Base-by-base conservation (phyloP, 1,140 invertebrate genomes). In the Formica exsecta region DNA sequence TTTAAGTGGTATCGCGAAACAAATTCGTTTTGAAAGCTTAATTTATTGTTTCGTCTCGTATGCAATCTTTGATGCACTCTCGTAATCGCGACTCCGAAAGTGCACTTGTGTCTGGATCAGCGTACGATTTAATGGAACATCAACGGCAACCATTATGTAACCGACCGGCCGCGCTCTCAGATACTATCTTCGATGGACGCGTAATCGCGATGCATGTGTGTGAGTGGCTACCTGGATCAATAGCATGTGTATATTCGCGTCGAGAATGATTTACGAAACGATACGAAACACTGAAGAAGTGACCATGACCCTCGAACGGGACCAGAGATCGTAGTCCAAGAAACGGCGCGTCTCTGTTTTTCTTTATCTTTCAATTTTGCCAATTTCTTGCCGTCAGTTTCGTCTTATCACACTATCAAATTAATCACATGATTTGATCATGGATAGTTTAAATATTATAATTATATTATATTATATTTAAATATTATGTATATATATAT, bases 171-270 rank as follows among this genome's bases (percentile, higher is more conserved):
- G 36, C n/a, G 51, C 59, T 19, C 48, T 51, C 48, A 51, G 76
- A 86, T 86, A 59, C 51, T n/a, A 86, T 86, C 76, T 81, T 62
- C 29, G 76, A 81, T 66, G 62, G n/a, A 73, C 79, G 62, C 61
- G 85, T 86, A 86, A 86, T 74, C 85, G 54, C 32, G 32, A 16
- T 51, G 16, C 65, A 41, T 13, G 48, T 38, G 84, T 62, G 59
- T 32, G n/a, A 83, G 65, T 32, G 36, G 68, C 77, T 83, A 86
- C 70, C 77, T 64, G 57, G 59, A 86, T 86, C 65, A 86, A 86
- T 86, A 79, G 79, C 77, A n/a, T 36, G 44, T 51, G 44, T 70
- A 7, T 19, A 68, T 86, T 66, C 61, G 59, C 41, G 61, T 61
- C 66, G 51, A 8, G 51, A 74, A 44, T 86, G 85, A 86, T 64